Base-by-base conservation (phyloP, 2,888 invertebrate species). In the Leptarthrus brevirostris region DNA sequence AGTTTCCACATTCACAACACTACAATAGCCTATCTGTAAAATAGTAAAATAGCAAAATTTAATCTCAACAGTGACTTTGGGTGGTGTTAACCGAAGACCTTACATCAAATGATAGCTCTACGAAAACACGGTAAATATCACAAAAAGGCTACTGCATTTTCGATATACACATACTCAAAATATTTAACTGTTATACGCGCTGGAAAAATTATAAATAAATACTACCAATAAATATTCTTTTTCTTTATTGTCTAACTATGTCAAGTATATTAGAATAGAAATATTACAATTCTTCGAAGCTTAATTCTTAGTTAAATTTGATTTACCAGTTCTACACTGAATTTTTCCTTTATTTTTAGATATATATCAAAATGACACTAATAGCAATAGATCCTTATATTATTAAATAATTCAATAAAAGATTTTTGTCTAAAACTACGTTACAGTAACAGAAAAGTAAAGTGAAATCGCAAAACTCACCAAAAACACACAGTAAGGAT, bases 101-200 rank as follows among this genome's bases (percentile, higher is more conserved):
- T 34, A 16, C 18, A 74, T 49, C 16, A 61, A 54, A 24, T 30
- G 61, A 20, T 53, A 16, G n/a, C 20, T 26, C 26, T 6, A 22
- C n/a, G 26, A 24, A 10, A 61, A 34, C 47, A 61, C 18, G 73
- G 40, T 64, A 73, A 53, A 47, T 49, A 66, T 69, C 69, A 75
- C 74, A 73, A 69, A 66, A 75, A 56, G 66, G 14, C 66, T 75
- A 47, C 69, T 73, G 74, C 72, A 54, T 47, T 71, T 61, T 66
- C 72, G 49, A 56, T 66, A 73, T 72, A 66, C 26, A 69, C 49
- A 52, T 69, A 69, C 69, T 52, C 44, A 56, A 72, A 74, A 69
- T 74, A 72, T 66, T 73, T 66, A 73, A 69, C 66, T 75, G 72
- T 64, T 69, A 75, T 75, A 73, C 72, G 70, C 49, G 75, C 75